These are phyloP conservation scores for Nothobranchius kuhntae DNA, from an alignment of 2,113 vertebrate species.

Conservation along the genomic window DNA sequence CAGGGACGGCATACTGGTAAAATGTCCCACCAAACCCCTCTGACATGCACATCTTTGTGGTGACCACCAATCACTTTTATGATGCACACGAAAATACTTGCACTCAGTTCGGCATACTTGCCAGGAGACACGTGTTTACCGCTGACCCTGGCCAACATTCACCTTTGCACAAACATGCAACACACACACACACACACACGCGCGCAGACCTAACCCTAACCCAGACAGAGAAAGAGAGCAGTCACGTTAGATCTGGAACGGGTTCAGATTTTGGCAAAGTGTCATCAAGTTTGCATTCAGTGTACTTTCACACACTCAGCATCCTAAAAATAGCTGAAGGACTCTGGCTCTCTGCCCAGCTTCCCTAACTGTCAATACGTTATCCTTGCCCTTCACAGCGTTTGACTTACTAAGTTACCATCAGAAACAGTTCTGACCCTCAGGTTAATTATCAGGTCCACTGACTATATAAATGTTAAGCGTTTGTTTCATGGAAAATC, in stretches of 20 bases:
- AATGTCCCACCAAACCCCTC: too few species aligned
- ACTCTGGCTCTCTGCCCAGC: conserved; percentile 69
- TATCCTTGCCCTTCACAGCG: conserved; percentile 53
- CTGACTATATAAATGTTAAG: background rate
- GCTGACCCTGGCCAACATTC: conserved; percentile 3
- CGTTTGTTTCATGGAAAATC: background rate
- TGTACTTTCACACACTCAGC: conserved; percentile 78
- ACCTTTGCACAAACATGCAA: background rate
- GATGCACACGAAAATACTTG: conserved; percentile 14
- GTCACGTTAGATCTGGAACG: conserved; percentile 35
- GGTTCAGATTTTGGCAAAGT: conserved; percentile 71
- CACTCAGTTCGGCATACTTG: background rate
- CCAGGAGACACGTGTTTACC: background rate
- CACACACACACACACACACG: too few species aligned
- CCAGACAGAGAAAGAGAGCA: background rate
- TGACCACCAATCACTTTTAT: conserved; percentile 17
- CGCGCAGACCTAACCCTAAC: too few species aligned
- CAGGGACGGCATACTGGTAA: background rate
- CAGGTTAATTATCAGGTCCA: conserved; percentile 8
- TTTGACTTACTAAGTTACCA: conserved; percentile 43
- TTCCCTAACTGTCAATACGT: conserved; percentile 73
- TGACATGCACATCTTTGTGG: background rate
- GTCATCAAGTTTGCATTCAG: conserved; percentile 67
- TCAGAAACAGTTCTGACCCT: conserved; percentile 17
- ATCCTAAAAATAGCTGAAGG: conserved; percentile 79